Evolutionary conservation across 2,888 invertebrate genomes (phyloP).

Genomic region (Orthonevra nobilis): DNA sequence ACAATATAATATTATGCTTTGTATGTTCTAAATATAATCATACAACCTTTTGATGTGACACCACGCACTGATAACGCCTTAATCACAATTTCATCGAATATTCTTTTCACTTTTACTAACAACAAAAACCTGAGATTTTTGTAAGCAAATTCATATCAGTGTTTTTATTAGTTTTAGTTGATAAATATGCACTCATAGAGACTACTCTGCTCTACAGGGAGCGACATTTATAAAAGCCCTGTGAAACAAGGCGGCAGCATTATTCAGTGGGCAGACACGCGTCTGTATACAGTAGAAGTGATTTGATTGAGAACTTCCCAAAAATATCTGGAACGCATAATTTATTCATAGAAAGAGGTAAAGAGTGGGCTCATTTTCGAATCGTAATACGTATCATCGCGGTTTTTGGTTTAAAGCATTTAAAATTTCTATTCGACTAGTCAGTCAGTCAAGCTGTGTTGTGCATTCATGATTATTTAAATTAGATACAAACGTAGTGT

Average conservation of each 20-base stretch:
- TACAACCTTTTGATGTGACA: conserved; percentile 33
- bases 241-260: conserved; percentile 19
- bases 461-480: conserved; percentile 24
- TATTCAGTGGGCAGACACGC: conserved; percentile 36
- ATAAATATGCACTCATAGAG: too few species aligned
- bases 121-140: conserved; percentile 32
- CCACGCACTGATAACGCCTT: conserved; percentile 21
- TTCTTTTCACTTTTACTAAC: conserved; percentile 11
- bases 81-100: too few species aligned
- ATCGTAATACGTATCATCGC: too few species aligned
- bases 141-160: conserved; percentile 17
- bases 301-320: neutral
- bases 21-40: neutral
- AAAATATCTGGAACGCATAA: conserved; percentile 10
- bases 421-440: neutral
- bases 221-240: conserved; percentile 64
- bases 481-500: conserved; percentile 2
- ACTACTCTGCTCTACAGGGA: too few species aligned
- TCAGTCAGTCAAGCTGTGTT: neutral
- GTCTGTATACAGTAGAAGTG: conserved; percentile 21
- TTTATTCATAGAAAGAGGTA: conserved; percentile 25
- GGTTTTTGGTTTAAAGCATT: too few species aligned
- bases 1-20: neutral
- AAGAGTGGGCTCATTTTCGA: neutral
- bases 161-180: too few species aligned